Conservation (phyloP, 2,113 vertebrate species). For the Numenius arquata region DNA sequence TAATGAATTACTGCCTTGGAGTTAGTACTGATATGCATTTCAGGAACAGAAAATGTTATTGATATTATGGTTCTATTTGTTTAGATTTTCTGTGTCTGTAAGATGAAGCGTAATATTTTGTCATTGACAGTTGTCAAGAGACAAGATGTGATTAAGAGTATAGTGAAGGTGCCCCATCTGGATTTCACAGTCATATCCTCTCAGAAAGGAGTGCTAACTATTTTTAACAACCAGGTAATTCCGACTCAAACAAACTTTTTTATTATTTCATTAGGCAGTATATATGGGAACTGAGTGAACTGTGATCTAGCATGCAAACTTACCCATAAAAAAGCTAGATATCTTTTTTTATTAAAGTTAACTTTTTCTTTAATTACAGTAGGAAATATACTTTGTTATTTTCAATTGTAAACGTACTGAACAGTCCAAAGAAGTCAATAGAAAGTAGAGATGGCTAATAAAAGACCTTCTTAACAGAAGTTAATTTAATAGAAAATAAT, state of each 20-base stretch:
- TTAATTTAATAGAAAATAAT: not conserved
- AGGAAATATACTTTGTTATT: not conserved
- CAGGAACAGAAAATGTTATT: not conserved
- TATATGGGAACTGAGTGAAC: not conserved
- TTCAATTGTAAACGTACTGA: not conserved
- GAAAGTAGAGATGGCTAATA: not conserved
- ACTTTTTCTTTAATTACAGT: not conserved
- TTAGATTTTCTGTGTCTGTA: not conserved
- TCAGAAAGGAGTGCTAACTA: conserved; percentile 69
- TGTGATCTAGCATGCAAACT: not conserved
- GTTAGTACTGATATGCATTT: not conserved
- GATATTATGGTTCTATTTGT: not conserved
- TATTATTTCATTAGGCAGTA: not conserved
- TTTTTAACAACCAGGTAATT: conserved; percentile 76
- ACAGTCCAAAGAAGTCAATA: not conserved
- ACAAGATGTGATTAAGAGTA: conserved; percentile 68
- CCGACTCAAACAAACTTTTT: not conserved
- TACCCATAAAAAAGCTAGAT: not conserved
- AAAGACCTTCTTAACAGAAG: not conserved
- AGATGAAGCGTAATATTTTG: not conserved
- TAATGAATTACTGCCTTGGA: not conserved
- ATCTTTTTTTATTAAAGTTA: not conserved
- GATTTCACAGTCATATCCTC: conserved; percentile 72
- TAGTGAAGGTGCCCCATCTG: conserved; percentile 70
- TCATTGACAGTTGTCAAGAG: conserved; percentile 69